Evolutionary conservation across 1,140 invertebrate genomes (phyloP).

Genomic region (Bicyclus anynana): DNA sequence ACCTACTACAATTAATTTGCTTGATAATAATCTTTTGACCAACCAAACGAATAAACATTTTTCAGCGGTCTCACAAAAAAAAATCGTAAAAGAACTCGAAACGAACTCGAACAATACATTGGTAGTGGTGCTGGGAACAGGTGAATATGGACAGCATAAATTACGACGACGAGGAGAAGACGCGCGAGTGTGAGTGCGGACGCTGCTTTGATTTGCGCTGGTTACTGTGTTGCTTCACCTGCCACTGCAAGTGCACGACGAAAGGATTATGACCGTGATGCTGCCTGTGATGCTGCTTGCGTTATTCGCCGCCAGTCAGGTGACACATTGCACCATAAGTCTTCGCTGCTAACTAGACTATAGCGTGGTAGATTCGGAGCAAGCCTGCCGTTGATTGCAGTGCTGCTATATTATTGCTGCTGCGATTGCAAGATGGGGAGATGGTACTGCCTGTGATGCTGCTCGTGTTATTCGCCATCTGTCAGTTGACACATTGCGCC

Average conservation of each 20-base stretch:
- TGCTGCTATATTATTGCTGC: conserved; percentile 44
- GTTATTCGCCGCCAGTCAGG: conserved; percentile 10
- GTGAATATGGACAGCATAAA: too few relatives aligned
- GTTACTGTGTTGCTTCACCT: conserved; percentile 41
- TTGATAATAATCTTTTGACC: too few relatives aligned
- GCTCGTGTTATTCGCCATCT: conserved; percentile 6
- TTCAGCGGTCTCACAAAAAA: not conserved
- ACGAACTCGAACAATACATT: not conserved
- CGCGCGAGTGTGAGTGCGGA: conserved; percentile 44
- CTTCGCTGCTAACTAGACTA: too few relatives aligned
- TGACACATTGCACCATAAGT: too few relatives aligned
- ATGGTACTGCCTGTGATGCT: not conserved
- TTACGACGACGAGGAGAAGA: conserved; percentile 1
- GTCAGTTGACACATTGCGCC: not conserved
- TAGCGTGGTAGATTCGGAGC: too few relatives aligned
- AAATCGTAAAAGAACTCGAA: conserved; percentile 5
- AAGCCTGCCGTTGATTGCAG: conserved; percentile 32
- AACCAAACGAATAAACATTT: not conserved
- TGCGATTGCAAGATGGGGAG: conserved; percentile 27
- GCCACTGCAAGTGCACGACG: conserved; percentile 33
- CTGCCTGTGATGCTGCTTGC: not conserved
- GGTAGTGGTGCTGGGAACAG: conserved; percentile 2
- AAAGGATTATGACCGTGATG: not conserved
- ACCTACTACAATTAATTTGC: too few relatives aligned
- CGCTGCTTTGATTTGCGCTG: conserved; percentile 37